Conservation (phyloP, 2,888 invertebrate genomes). For the Pandemis cinnamomeana region DNA sequence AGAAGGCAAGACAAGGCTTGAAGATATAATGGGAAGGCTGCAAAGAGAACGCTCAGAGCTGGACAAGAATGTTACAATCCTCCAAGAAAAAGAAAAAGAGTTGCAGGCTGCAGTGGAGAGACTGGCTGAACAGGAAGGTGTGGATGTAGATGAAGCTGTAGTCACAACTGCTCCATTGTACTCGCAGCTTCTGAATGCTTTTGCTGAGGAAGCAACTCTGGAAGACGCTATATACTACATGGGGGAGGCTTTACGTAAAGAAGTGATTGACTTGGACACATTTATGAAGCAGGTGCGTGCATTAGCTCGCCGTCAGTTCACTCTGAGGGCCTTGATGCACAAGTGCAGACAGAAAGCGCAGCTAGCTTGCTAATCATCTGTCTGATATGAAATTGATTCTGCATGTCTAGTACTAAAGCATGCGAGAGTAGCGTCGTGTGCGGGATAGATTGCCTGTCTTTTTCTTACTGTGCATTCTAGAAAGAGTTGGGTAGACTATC, state of each 20-base stretch:
- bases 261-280: conserved; percentile 97
- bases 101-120: conserved; percentile 91
- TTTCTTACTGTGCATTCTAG: no score
- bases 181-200: conserved; percentile 97
- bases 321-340: conserved; percentile 97
- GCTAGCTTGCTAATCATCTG: conserved; percentile 85
- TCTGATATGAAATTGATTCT: conserved; percentile 14
- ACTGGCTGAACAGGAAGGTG: conserved; percentile 90
- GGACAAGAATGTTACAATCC: conserved; percentile 91
- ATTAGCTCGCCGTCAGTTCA: conserved; percentile 97
- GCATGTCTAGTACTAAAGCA: no score
- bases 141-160: conserved; percentile 98
- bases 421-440: no score
- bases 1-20: conserved; percentile 92
- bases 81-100: conserved; percentile 95
- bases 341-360: conserved; percentile 98
- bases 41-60: conserved; percentile 92
- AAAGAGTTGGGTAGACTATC: no score
- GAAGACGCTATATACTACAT: conserved; percentile 99
- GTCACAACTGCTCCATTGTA: conserved; percentile 98
- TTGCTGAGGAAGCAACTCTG: conserved; percentile 98
- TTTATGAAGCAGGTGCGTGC: conserved; percentile 98
- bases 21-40: conserved; percentile 90
- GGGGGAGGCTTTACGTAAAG: conserved; percentile 96
- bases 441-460: no score